Evolutionary conservation across 2,113 vertebrate species (phyloP).

Genomic region (Nycticorax nycticorax): DNA sequence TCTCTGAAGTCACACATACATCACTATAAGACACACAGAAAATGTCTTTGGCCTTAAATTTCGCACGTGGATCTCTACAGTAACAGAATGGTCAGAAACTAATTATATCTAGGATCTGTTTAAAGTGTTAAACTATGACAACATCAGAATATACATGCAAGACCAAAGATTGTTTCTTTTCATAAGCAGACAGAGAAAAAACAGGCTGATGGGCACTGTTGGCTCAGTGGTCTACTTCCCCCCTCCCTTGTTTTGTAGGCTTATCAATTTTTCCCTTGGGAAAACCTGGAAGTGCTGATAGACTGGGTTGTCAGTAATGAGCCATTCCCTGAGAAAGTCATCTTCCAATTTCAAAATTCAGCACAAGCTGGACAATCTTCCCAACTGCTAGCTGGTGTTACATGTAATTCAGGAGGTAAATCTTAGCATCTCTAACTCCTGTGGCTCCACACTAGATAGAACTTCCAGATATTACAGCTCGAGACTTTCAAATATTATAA

Average conservation of each 20-base stretch:
- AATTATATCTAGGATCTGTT: neutral
- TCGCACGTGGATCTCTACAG: neutral
- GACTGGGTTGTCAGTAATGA: neutral
- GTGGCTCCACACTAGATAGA: neutral
- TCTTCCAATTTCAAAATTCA: neutral
- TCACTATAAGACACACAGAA: neutral
- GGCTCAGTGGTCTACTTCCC: neutral
- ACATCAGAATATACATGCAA: neutral
- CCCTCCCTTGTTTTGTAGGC: neutral
- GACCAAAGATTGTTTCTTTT: neutral
- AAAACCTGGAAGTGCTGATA: neutral
- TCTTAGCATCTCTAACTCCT: neutral
- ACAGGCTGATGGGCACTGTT: neutral
- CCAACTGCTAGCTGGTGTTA: neutral
- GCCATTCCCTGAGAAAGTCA: neutral
- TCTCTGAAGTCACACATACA: neutral
- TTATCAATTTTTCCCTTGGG: neutral
- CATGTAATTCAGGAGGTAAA: neutral
- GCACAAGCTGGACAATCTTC: neutral
- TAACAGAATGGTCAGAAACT: neutral
- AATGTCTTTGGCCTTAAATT: neutral
- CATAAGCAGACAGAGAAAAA: neutral
- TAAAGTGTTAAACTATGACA: neutral
- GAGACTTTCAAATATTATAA: neutral
- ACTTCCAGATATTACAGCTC: neutral